phyloP scores from a whole-genome alignment of 2,113 vertebrate species.

The Phaethon lepturus region DNA sequence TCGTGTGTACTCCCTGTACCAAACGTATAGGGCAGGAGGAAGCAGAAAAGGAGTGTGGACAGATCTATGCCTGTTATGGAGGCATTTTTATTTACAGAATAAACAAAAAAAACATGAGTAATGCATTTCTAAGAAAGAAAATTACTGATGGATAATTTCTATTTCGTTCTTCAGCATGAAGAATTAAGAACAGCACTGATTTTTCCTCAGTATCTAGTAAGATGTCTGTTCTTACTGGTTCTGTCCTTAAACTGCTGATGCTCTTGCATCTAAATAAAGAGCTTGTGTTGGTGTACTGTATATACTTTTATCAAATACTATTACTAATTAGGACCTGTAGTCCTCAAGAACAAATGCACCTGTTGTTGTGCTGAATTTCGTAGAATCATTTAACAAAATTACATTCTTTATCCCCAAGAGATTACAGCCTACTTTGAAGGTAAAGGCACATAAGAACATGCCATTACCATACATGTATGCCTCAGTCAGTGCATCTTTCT shows the following conservation, averaged over 20 bases:
- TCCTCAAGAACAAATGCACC: not conserved
- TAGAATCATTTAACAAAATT: not conserved
- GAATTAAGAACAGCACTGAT: not conserved
- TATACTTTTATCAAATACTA: not conserved
- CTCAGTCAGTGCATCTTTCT: not conserved
- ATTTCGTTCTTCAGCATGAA: not conserved
- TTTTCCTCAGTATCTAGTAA: not conserved
- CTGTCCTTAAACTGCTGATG: not conserved
- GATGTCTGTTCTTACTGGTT: not conserved
- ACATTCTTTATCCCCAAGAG: not conserved
- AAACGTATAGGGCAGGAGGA: not conserved
- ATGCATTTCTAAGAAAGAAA: not conserved
- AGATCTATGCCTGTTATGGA: not conserved
- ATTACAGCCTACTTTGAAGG: not conserved
- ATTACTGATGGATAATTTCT: not conserved
- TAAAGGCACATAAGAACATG: not conserved
- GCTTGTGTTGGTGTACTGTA: not conserved
- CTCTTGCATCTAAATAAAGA: not conserved
- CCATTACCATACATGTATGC: not conserved
- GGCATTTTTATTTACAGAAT: not conserved
- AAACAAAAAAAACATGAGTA: not conserved
- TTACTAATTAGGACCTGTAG: not conserved
- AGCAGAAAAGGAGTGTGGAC: not conserved
- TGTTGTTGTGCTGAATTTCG: not conserved
- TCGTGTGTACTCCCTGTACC: fast-evolving